Evolutionary conservation across 2,113 vertebrate genomes (phyloP).

Genomic region (Engystomops pustulosus): DNA sequence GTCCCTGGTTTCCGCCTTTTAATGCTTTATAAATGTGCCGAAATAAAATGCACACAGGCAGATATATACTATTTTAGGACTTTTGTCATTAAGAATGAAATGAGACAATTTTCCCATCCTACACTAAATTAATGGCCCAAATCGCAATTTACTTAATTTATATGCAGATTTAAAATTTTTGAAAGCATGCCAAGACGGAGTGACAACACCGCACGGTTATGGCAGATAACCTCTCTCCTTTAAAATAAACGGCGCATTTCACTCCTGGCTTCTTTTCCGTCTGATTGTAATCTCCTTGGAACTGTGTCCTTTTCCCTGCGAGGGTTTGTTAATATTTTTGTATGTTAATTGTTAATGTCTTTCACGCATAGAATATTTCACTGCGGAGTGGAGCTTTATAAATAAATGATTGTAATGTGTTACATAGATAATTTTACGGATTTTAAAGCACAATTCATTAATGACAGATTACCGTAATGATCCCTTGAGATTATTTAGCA

Average conservation of each 20-base stretch:
- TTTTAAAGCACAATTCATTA: conserved; percentile 52
- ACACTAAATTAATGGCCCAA: conserved; percentile 59
- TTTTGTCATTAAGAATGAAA: conserved; percentile 59
- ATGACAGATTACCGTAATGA: conserved; percentile 42
- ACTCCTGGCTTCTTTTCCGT: not conserved
- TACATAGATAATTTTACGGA: conserved; percentile 50
- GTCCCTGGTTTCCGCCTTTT: not conserved
- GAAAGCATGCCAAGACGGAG: conserved; percentile 45
- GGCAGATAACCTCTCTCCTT: conserved; percentile 39
- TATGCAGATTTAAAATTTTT: conserved; percentile 57
- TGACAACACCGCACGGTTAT: conserved; percentile 21
- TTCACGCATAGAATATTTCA: conserved; percentile 44
- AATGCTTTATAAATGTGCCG: conserved; percentile 13
- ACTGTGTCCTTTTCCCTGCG: not conserved
- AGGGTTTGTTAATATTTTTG: conserved; percentile 51
- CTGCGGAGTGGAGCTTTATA: conserved; percentile 40
- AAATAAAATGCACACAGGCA: conserved; percentile 39
- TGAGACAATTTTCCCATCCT: conserved; percentile 57
- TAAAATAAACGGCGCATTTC: conserved; percentile 37
- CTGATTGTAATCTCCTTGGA: conserved; percentile 49
- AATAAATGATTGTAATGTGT: conserved; percentile 53
- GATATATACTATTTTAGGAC: conserved; percentile 56
- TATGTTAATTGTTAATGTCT: conserved; percentile 56
- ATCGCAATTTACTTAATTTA: conserved; percentile 57
- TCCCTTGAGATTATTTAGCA: conserved; percentile 29